Conservation (phyloP, 2,888 invertebrate genomes). For the Tipula confusa region DNA sequence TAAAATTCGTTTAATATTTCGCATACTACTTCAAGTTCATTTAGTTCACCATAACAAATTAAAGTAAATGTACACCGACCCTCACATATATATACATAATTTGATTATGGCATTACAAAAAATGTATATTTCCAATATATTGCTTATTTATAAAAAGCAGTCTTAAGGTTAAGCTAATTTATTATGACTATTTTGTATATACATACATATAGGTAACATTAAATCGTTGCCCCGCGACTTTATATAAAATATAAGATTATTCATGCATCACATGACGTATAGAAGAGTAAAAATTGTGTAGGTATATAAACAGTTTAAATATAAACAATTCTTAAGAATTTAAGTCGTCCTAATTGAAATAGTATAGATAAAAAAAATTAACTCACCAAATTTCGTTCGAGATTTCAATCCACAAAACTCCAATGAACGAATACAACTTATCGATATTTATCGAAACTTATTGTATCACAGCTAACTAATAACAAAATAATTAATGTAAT, state of each 20-base stretch:
- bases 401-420: neutral
- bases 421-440: neutral
- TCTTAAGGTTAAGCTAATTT: too few relatives aligned
- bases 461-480: conserved; percentile 14
- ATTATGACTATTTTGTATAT: too few relatives aligned
- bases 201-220: too few relatives aligned
- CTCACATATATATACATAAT: neutral
- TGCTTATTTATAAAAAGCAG: too few relatives aligned
- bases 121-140: too few relatives aligned
- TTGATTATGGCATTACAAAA: too few relatives aligned
- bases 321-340: neutral
- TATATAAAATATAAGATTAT: neutral
- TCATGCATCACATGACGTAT: neutral
- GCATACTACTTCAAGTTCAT: too few relatives aligned
- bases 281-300: neutral
- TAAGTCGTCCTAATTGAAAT: neutral
- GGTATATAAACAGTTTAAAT: neutral
- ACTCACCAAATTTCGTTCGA: neutral
- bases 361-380: neutral
- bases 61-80: neutral
- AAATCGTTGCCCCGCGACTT: too few relatives aligned
- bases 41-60: too few relatives aligned
- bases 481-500: neutral
- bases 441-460: neutral
- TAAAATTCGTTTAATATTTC: neutral